These are phyloP conservation scores for Anisognathus igniventris DNA, from an alignment of 2,797 vertebrate genomes.

Conservation along the genomic window DNA sequence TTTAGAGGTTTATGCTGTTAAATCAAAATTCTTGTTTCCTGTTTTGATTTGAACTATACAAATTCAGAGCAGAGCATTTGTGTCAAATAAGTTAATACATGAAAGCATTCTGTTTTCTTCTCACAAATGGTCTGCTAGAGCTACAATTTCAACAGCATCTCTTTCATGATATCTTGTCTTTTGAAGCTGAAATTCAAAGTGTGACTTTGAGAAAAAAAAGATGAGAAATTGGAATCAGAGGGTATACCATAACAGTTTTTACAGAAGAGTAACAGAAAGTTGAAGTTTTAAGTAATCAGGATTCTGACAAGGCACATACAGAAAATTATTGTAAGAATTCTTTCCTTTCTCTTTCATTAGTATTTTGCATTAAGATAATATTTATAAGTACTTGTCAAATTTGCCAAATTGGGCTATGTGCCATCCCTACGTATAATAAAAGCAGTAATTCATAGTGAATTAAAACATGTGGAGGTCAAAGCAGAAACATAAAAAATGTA, in stretches of 20 bases:
- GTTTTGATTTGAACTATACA: not conserved
- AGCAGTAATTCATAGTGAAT: not conserved
- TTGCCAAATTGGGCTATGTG: not conserved
- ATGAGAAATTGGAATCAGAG: not conserved
- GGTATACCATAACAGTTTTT: not conserved
- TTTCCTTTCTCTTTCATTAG: not conserved
- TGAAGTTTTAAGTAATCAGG: not conserved
- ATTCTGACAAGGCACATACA: not conserved
- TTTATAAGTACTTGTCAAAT: not conserved
- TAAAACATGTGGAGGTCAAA: not conserved
- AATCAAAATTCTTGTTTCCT: conserved; percentile 20
- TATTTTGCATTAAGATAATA: not conserved
- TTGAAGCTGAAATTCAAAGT: conserved; percentile 37
- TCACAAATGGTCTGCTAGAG: not conserved
- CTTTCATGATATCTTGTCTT: not conserved
- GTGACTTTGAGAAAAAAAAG: conserved; percentile 1
- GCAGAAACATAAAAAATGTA: not conserved
- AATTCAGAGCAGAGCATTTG: not conserved
- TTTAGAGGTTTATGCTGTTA: not conserved
- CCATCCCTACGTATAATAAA: not conserved
- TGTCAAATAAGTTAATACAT: conserved; percentile 11
- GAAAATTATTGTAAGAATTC: not conserved
- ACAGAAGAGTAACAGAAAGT: not conserved
- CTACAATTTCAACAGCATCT: conserved; percentile 5
- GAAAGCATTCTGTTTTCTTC: conserved; percentile 30